Evolutionary conservation across 1,140 invertebrate species (phyloP).

Genomic region (Bombus balteatus): DNA sequence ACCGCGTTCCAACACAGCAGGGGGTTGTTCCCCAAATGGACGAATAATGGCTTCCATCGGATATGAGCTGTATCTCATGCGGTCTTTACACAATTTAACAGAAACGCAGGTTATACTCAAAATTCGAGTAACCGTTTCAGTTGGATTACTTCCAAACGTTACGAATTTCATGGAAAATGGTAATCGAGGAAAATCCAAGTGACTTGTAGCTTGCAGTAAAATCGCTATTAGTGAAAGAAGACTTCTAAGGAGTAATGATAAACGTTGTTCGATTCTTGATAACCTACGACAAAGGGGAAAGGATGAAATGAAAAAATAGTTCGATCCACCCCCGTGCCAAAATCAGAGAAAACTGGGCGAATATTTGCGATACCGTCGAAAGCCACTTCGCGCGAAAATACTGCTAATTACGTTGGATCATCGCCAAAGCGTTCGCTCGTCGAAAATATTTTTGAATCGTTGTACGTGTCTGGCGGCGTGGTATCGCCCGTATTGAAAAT

Average conservation of each 20-base stretch:
- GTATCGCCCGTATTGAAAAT: constrained; percentile 49
- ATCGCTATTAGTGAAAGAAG: background rate
- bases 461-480: constrained; percentile 20
- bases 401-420: constrained; percentile 64
- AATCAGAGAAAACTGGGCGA: constrained; percentile 50
- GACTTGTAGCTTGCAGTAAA: background rate
- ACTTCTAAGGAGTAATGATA: background rate
- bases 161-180: background rate
- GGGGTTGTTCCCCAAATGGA: background rate
- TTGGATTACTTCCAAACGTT: constrained; percentile 36
- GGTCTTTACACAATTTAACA: background rate
- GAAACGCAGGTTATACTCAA: background rate
- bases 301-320: constrained; percentile 2
- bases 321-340: constrained; percentile 41
- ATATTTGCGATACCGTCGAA: constrained; percentile 60
- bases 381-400: constrained; percentile 60
- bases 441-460: constrained; percentile 63
- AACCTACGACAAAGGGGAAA: background rate
- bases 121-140: background rate
- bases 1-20: background rate
- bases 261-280: constrained; percentile 14
- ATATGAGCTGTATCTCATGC: background rate
- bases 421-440: constrained; percentile 41
- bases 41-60: background rate
- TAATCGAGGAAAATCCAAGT: background rate